Base-by-base conservation (phyloP, 2,888 invertebrate species). In the Cantharis flavilabris region DNA sequence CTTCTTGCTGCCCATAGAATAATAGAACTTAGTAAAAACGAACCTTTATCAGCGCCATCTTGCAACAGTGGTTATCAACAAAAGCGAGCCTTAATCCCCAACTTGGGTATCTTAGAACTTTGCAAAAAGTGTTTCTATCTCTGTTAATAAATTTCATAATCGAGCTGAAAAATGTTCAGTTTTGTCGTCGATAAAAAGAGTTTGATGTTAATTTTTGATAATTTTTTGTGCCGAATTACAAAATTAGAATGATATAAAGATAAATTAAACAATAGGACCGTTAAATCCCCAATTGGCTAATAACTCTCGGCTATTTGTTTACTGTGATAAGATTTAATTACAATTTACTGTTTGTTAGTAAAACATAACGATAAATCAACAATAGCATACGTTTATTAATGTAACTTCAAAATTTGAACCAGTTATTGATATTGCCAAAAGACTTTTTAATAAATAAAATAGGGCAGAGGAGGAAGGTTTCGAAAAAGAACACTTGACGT, bases 31-130 rank as follows among this genome's bases (percentile, higher is more conserved):
- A 71, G 72, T 81, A 81, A 83, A 83, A 84, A 83, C 82, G 69
- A 80, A 82, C 83, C 83, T 83, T 83, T 83, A 83, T 84, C 83
- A 84, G 83, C 83, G 82, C 82, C 83, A 83, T 81, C 82, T 83
- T 82, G 82, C 78, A 72, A 69, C 71, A 71, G 76, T 70, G 73
- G 73, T 73, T 70, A 64, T 69, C 69, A 73, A 73, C 73, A 73
- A 73, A 73, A 73, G 73, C 73, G 63, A 73, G 70, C 69, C 64
- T 16, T 69, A 73, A 73, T 73, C 73, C 16, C 63, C 62, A 33
- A 30, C 30, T 73, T 70, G 69, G 73, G 63, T 69, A 73, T 73
- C 73, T 73, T 73, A 73, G 23, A 67, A 67, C 16, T 67, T 16
- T n/a, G 18, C 65, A 67, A 67, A 67, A 67, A 67, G n/a, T 23